Conservation (phyloP, 2,888 invertebrate species). For the Pandemis heparana region DNA sequence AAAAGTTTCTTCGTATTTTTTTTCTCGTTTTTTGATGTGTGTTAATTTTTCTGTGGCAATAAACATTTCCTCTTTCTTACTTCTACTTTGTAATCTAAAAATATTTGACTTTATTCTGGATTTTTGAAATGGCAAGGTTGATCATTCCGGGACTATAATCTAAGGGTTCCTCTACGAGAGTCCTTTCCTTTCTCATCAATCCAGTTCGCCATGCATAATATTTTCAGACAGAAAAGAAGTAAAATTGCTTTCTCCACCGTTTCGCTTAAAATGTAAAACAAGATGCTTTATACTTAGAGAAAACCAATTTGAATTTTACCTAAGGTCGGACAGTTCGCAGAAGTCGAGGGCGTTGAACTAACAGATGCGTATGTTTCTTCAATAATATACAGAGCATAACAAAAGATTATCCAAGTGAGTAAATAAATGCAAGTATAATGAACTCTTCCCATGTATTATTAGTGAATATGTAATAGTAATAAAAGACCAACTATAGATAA, state of each 20-base stretch:
- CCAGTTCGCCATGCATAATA: slow-evolving; percentile 7
- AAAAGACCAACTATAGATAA: too few relatives aligned
- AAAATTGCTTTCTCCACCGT: slow-evolving; percentile 29
- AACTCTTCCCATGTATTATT: not conserved
- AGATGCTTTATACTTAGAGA: slow-evolving; percentile 22
- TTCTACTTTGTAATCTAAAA: too few relatives aligned
- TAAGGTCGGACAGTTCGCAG: not conserved
- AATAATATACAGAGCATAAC: not conserved
- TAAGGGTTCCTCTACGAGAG: not conserved
- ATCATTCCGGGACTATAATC: too few relatives aligned
- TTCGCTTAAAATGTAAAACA: slow-evolving; percentile 33
- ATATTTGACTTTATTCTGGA: too few relatives aligned
- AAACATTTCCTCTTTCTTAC: too few relatives aligned
- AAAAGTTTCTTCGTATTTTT: too few relatives aligned
- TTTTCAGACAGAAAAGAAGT: slow-evolving; percentile 12
- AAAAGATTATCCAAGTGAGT: not conserved
- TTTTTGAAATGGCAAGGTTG: too few relatives aligned
- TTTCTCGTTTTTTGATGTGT: too few relatives aligned
- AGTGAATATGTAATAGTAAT: too few relatives aligned
- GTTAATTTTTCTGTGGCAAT: too few relatives aligned
- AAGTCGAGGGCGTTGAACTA: not conserved
- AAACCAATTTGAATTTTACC: slow-evolving; percentile 37
- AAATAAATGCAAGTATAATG: not conserved
- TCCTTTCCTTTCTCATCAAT: not conserved
- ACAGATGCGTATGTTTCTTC: not conserved